These are phyloP conservation scores for Hoplodrina ambigua DNA, from an alignment of 2,888 invertebrate genomes.

Conservation along the genomic window DNA sequence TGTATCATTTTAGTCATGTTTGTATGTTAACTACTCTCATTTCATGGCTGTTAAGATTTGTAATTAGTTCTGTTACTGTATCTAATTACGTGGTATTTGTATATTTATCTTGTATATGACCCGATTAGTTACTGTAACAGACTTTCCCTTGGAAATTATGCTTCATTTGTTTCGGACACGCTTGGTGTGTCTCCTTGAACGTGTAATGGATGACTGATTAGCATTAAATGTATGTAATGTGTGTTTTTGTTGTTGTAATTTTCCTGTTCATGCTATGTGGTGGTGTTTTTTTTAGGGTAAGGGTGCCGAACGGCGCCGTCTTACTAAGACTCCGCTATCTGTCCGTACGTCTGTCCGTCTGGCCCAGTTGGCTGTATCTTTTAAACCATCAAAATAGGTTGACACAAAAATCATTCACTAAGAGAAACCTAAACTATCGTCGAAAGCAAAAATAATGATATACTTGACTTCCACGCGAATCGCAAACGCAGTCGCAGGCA, in stretches of 20 bases:
- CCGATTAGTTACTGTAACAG: constrained; percentile 50
- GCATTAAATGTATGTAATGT: constrained; percentile 40
- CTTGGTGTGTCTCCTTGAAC: constrained; percentile 42
- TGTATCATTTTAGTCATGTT: constrained; percentile 33
- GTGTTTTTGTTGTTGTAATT: constrained; percentile 15
- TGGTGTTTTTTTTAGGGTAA: too few relatives aligned
- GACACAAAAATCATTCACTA: too few relatives aligned
- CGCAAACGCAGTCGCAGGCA: too few relatives aligned
- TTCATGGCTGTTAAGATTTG: constrained; percentile 57
- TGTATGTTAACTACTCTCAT: constrained; percentile 50
- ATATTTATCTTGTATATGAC: constrained; percentile 55
- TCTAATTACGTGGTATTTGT: constrained; percentile 46
- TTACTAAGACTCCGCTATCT: too few relatives aligned
- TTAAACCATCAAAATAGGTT: too few relatives aligned
- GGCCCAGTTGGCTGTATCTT: too few relatives aligned
- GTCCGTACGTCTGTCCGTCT: too few relatives aligned
- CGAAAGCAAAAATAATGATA: too few relatives aligned
- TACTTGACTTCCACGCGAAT: too few relatives aligned
- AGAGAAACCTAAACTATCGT: too few relatives aligned
- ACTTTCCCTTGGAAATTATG: constrained; percentile 61
- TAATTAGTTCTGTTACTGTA: constrained; percentile 48
- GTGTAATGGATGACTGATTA: constrained; percentile 45
- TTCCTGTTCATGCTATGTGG: constrained; percentile 7
- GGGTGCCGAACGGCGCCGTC: too few relatives aligned
- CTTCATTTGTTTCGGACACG: constrained; percentile 62